These are phyloP conservation scores for Callipepla californica DNA, from an alignment of 2,113 vertebrate genomes.

Conservation along the genomic window DNA sequence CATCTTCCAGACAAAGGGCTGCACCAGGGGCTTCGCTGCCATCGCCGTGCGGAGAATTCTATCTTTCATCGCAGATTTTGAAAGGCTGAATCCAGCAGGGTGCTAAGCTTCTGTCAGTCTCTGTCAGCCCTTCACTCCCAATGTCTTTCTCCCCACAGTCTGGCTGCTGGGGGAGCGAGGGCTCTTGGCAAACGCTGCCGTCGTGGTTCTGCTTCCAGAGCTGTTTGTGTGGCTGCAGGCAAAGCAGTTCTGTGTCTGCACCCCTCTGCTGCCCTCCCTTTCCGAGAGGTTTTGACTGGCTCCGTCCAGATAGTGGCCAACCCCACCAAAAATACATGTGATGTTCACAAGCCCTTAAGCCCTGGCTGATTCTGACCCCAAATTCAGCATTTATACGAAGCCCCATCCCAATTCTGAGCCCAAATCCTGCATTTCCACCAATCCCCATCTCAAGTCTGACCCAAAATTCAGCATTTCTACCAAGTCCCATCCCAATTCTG, in stretches of 20 bases:
- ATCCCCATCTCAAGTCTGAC: no score
- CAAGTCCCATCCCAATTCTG: no score
- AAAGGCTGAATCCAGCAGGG: conserved; percentile 65
- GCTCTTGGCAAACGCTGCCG: not conserved
- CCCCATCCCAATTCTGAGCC: no score
- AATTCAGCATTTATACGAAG: not conserved
- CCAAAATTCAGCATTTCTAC: no score
- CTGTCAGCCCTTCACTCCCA: conserved; percentile 63
- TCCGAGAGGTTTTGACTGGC: not conserved
- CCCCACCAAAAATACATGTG: not conserved
- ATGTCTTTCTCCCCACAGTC: conserved; percentile 66
- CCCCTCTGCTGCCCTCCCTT: not conserved
- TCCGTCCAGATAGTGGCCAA: not conserved
- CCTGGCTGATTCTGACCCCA: not conserved
- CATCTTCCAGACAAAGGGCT: conserved; percentile 63
- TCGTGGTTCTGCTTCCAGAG: not conserved
- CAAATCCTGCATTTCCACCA: no score
- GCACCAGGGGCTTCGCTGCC: conserved; percentile 17
- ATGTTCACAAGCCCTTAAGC: not conserved
- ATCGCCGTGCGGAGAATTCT: not conserved
- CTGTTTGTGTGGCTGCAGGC: rapidly evolving
- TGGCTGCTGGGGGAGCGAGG: conserved; percentile 40
- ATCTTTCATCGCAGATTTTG: conserved; percentile 15
- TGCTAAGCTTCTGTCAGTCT: conserved; percentile 72
- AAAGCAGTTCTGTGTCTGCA: not conserved